These are phyloP conservation scores for Heterotilapia buettikoferi DNA, from an alignment of 2,113 vertebrate genomes.

Conservation along the genomic window DNA sequence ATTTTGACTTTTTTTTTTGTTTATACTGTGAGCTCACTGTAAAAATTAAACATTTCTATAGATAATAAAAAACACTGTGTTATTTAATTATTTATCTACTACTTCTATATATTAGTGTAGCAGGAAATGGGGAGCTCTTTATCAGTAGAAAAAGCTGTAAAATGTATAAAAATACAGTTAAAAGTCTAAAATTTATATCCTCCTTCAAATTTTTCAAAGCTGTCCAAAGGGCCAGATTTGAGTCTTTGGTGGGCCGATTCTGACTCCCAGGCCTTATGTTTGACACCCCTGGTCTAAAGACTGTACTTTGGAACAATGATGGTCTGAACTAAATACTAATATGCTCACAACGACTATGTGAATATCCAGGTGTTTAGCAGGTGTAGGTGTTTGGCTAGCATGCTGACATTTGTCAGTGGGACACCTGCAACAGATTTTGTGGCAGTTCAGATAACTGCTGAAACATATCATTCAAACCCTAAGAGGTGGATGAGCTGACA, in stretches of 20 bases:
- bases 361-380: background rate
- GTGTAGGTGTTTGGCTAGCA: background rate
- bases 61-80: background rate
- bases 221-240: background rate
- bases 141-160: background rate
- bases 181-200: background rate
- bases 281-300: background rate
- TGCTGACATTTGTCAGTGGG: background rate
- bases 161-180: background rate
- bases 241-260: background rate
- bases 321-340: background rate
- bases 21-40: background rate
- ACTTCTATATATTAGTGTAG: background rate
- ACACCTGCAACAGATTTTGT: background rate
- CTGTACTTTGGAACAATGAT: background rate
- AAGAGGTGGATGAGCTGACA: background rate
- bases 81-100: background rate
- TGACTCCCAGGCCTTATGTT: background rate
- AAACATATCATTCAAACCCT: background rate
- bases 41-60: background rate
- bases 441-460: background rate
- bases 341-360: background rate
- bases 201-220: background rate
- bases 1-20: background rate
- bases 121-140: background rate